These are phyloP conservation scores for Phaonia tiefii DNA, from an alignment of 2,888 invertebrate genomes.

Conservation along the genomic window DNA sequence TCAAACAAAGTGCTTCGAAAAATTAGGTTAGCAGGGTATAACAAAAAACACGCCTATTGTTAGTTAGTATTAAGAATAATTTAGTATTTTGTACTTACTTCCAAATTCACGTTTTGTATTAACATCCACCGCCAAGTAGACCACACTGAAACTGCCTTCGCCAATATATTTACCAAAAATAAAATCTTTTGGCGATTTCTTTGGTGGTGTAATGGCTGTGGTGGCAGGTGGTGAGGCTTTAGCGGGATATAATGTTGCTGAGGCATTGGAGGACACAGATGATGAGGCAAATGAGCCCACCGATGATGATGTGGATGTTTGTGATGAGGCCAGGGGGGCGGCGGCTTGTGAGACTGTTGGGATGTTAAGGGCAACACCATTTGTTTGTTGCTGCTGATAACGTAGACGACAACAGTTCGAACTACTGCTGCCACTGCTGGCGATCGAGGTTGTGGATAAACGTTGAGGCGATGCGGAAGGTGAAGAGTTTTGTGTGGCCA, in stretches of 20 bases:
- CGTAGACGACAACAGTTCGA: constrained; percentile 64
- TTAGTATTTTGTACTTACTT: constrained; percentile 85
- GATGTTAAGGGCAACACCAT: constrained; percentile 35
- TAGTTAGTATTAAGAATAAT: not conserved
- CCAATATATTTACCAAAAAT: constrained; percentile 97
- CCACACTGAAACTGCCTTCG: constrained; percentile 98
- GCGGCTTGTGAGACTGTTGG: constrained; percentile 55
- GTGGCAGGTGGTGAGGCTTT: constrained; percentile 56
- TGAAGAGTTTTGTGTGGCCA: constrained; percentile 68
- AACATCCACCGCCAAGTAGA: constrained; percentile 95
- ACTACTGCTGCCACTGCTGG: constrained; percentile 64
- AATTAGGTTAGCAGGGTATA: too few species aligned
- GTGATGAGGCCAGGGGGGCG: constrained; percentile 20
- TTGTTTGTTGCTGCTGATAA: constrained; percentile 67
- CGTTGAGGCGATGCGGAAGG: constrained; percentile 71
- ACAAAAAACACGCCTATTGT: not conserved
- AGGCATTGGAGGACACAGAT: constrained; percentile 48
- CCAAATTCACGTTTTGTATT: constrained; percentile 95
- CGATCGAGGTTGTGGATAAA: constrained; percentile 61
- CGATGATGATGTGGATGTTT: constrained; percentile 14
- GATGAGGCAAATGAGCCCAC: constrained; percentile 39
- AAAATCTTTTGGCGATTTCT: constrained; percentile 88
- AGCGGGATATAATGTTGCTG: constrained; percentile 35
- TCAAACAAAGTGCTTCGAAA: not conserved
- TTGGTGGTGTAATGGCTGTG: constrained; percentile 72